Base-by-base conservation (phyloP, 1,140 invertebrate species). In the Agrilus planipennis region DNA sequence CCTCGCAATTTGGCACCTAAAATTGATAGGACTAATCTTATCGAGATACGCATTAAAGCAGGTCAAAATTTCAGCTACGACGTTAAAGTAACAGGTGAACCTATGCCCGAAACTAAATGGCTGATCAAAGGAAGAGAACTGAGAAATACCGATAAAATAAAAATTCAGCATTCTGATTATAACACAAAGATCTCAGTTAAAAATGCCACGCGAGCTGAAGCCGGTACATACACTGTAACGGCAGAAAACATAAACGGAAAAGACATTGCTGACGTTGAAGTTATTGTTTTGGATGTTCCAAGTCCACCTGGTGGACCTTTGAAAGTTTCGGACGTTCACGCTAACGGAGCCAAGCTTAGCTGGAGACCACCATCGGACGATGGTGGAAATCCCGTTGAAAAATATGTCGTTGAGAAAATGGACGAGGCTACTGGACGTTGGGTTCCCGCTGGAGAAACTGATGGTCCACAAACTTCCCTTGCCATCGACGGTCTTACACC, bases 201-300 rank as follows among this genome's bases (percentile, higher is more conserved):
- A 31, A 82, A 83, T 50, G 88, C 93, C 0, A 85, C 82, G 2
- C 67, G 95, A 32, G 72, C 73, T 0, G 92, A 99, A 58, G 84
- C 89, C 27, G 95, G 95, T 15, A 76, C 77, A 34, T 98, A 96
- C 56, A 88, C 82, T 4, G 73, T 99, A 37, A 84, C 78, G 16
- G 89, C 95, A 25, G 89, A 92, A 60, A 99, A 99, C 58, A 67
- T 73, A 18, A 94, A 89, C 53, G 95, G 95, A 11, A 84, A 82
- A 57, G 93, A 96, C 53, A 81, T 80, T 14, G 92, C 89, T 10
- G 82, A 85, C 41, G 85, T 97, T 0, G 87, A 84, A 49, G 92
- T 99, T 4, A 88, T 80, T 20, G 88, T 99, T 1, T 68, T 98
- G 28, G 90, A 91, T 53, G 86, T 81, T 49, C 90, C 92, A 1